Evolutionary conservation across 2,888 invertebrate genomes (phyloP).

Genomic region (Acleris cristana): DNA sequence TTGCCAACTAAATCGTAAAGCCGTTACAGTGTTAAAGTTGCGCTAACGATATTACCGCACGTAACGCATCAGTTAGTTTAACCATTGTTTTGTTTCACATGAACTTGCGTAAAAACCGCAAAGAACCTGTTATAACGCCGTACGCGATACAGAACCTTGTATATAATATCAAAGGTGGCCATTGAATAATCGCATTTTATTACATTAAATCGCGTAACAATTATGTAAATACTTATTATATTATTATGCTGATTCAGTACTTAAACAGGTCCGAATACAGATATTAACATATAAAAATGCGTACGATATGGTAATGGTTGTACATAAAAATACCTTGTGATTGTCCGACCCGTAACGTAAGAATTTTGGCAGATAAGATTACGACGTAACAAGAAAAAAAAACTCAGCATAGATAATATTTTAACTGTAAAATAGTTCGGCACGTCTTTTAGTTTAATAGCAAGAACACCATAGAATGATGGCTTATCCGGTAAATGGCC

Average conservation of each 20-base stretch:
- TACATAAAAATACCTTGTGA: conserved; percentile 27
- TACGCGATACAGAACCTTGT: conserved; percentile 15
- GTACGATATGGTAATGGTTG: conserved; percentile 28
- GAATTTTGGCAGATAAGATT: conserved; percentile 27
- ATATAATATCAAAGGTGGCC: conserved; percentile 18
- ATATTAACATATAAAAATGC: conserved; percentile 35
- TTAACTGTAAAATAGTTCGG: background rate
- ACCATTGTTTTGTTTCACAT: conserved; percentile 47
- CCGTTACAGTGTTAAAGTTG: conserved; percentile 4
- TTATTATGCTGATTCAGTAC: conserved; percentile 33
- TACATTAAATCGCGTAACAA: conserved; percentile 31
- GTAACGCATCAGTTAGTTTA: conserved; percentile 47
- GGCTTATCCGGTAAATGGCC: too few species aligned
- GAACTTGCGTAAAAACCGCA: conserved; percentile 18
- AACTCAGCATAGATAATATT: background rate
- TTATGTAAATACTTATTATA: conserved; percentile 33
- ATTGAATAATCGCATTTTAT: conserved; percentile 24
- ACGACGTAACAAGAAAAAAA: background rate
- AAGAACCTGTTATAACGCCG: conserved; percentile 17
- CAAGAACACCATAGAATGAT: background rate
- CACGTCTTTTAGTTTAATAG: background rate
- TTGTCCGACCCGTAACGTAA: conserved; percentile 12
- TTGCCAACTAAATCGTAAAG: background rate
- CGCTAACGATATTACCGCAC: conserved; percentile 45
- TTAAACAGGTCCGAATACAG: conserved; percentile 16